phyloP scores from a whole-genome alignment of 2,113 vertebrate species.

The Mixornis gularis region DNA sequence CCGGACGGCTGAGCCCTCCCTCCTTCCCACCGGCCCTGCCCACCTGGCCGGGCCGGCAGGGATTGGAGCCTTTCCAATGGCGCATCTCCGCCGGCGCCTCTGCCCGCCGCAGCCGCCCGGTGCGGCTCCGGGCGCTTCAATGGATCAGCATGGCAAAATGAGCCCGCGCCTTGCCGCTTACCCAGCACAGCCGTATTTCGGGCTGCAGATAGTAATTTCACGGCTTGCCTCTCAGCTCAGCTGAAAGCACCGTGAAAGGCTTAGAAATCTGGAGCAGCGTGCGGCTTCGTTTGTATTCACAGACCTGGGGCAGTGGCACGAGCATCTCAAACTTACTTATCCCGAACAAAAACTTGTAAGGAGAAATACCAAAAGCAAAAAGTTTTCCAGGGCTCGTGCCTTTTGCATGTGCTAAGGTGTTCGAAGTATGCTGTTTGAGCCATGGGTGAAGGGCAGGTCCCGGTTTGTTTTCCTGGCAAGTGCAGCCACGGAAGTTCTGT shows the following conservation, averaged over 20 bases:
- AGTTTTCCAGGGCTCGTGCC: background rate
- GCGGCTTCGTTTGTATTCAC: fast-evolving
- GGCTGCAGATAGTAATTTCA: background rate
- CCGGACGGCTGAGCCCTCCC: background rate
- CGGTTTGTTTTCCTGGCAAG: background rate
- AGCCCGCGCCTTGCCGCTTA: fast-evolving
- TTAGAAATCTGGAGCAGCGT: background rate
- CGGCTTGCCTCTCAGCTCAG: background rate
- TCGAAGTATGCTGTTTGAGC: background rate
- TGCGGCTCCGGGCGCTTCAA: background rate
- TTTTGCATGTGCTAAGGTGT: background rate
- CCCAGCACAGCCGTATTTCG: background rate
- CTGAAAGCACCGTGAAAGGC: background rate
- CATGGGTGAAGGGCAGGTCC: fast-evolving
- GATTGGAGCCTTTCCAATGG: background rate
- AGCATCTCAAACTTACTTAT: background rate
- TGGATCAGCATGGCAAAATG: fast-evolving
- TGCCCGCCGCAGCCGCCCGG: background rate
- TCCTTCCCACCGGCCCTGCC: background rate
- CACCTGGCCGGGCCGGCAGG: background rate
- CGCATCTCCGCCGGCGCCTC: background rate
- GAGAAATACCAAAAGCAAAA: background rate
- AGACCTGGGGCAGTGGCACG: background rate
- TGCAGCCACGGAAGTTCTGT: background rate
- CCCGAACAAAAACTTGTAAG: background rate